Evolutionary conservation across 1,140 invertebrate species (phyloP), one percentile per base, ranked within the genome.

Genomic region (Drosophila sproati): DNA sequence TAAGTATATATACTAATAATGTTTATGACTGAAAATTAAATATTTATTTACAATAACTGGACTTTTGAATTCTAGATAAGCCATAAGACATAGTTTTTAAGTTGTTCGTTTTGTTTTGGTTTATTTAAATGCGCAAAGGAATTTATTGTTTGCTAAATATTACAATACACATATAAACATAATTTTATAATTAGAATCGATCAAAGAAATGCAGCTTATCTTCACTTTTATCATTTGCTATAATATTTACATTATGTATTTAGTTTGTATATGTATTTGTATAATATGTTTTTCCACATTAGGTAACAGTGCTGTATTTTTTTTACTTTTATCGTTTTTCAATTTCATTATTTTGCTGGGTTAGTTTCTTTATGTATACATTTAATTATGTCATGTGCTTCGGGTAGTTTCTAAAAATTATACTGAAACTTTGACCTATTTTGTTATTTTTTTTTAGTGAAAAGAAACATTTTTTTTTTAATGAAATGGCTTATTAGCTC

Each of bases 281-380:
- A 60, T 70, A 60, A 50, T 72, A 67, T 60, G 43, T 60, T 43
- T 74, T 57, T 63, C 72, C 64, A 71, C 66, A 79, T 73, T 77
- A 80, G 79, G 69, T 83, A 82, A 88, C 83, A 83, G 80, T 82
- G 80, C 80, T 57, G 48, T 57, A 43, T 78, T 39, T 51, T 56
- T 31, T 37, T 64, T 60, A n/a, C 31, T n/a, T 12, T 59, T 20
- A 20, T 20, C 20, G 20, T 20, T 20, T 20, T 20, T 20, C 20
- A 20, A 12, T 34, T 64, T 59, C 39, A 52, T 34, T 34, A 48
- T 55, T 80, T 76, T 64, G n/a, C 48, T 71, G 12, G 51, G 45
- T 50, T 77, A 59, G 54, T 48, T 48, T 69, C 37, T 48, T 34
- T 51, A 10, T 8, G 45, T n/a, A 7, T 47, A 59, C 39, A 39